Base-by-base conservation (phyloP, 1,140 invertebrate species). In the Samia ricini region DNA sequence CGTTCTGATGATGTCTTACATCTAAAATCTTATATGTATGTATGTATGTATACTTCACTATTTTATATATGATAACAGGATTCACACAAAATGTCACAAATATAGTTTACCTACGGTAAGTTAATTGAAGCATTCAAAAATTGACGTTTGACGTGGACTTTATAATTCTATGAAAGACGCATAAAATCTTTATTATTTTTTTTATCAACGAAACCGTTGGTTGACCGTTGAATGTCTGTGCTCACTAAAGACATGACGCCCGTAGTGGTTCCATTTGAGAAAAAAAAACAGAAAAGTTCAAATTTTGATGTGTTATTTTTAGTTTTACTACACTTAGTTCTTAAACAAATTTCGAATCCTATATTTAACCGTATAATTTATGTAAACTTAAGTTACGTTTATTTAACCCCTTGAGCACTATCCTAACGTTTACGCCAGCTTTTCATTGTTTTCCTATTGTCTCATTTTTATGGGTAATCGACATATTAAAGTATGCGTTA, bases 181-280 rank as follows among this genome's bases (percentile, higher is more conserved):
- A 63, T 64, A 63, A 63, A 63, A 59, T 72, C 64, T 23, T 55
- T 69, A 69, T 74, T 67, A 22, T 68, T 63, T 64, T 78, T 78
- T 80, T 63, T 73, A 74, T 68, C 59, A 58, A 70, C 69, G 74
- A 79, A 84, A 85, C 81, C 74, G 77, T 87, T 77, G 71, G 63
- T 56, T 87, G 87, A 85, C 80, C 84, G 79, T 80, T 85, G 87
- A 89, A 77, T 88, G 84, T 85, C 84, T 77, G 69, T 60, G 63
- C 64, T 68, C 75, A 75, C 77, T 15, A 73, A 74, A 64, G 77
- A 73, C 68, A 50, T 82, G 82, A 79, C 74, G 66, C 70, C 68
- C 55, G n/a, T n/a, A 66, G 69, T 76, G 74, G 76, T 55, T 77
- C 33, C 8, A 15, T 42, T 42, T 42, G 15, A 42, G n/a, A 42